phyloP scores from a whole-genome alignment of 2,113 vertebrate species.

The Rhinopomastus cyanomelas region DNA sequence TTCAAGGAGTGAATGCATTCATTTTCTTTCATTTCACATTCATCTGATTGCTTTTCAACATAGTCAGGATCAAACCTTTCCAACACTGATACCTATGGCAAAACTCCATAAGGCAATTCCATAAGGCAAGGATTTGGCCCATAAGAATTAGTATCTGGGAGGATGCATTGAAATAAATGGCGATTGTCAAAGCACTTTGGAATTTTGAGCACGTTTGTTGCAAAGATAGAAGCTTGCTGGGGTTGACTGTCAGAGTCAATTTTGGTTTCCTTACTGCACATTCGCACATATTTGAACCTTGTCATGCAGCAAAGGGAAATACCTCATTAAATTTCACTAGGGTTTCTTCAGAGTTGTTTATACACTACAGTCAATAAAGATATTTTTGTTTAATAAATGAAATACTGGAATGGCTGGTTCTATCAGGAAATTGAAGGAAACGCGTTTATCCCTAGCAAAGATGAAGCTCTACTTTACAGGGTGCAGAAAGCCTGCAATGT shows the following conservation, averaged over 20 bases:
- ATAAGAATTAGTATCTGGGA: constrained; percentile 30
- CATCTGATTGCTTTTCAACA: neutral
- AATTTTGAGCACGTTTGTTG: constrained; percentile 63
- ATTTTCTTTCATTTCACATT: constrained; percentile 20
- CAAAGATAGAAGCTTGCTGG: constrained; percentile 35
- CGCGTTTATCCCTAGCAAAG: constrained; percentile 39
- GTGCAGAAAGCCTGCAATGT: constrained; percentile 30
- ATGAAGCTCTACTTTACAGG: constrained; percentile 46
- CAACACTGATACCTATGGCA: neutral
- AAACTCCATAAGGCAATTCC: constrained; percentile 41
- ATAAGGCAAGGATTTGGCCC: neutral
- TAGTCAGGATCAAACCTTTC: constrained; percentile 25
- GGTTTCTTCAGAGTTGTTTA: constrained; percentile 36
- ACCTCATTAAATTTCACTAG: constrained; percentile 40
- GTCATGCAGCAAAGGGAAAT: constrained; percentile 35
- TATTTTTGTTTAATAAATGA: constrained; percentile 55
- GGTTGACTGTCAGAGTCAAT: constrained; percentile 51
- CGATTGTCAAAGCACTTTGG: constrained; percentile 59
- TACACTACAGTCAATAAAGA: constrained; percentile 17
- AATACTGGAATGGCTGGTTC: constrained; percentile 2
- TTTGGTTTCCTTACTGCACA: constrained; percentile 40
- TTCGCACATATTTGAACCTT: constrained; percentile 48
- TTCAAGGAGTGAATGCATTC: neutral
- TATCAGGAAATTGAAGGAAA: constrained; percentile 48
- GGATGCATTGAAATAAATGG: constrained; percentile 40